Percentiles rank a stretch among this genome's conserved stretches.
phyloP scores from a whole-genome alignment of 1,140 invertebrate genomes.

The Liolophura sinensis region DNA sequence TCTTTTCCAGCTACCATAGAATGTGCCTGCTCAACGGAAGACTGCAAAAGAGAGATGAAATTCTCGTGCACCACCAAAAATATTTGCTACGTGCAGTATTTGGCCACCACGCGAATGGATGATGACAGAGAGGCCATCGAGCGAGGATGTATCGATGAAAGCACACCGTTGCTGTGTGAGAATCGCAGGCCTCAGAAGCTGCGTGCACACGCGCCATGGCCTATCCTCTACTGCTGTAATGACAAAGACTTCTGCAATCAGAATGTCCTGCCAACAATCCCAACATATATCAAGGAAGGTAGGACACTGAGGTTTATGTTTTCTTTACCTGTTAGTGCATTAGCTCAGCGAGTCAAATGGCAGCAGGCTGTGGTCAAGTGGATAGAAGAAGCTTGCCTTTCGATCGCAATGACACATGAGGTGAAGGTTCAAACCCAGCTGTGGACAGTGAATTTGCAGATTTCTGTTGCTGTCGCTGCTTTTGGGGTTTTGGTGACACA shows the following conservation, averaged over 20 bases:
- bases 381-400: too few species aligned
- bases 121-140: constrained; percentile 19
- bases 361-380: too few species aligned
- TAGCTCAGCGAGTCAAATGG: too few species aligned
- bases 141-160: constrained; percentile 39
- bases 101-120: constrained; percentile 3
- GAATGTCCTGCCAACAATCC: constrained; percentile 19
- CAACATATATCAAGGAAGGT: constrained; percentile 12
- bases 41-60: constrained; percentile 30
- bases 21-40: constrained; percentile 42
- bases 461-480: too few species aligned
- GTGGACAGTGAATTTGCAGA: too few species aligned
- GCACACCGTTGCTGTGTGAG: constrained; percentile 42
- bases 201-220: constrained; percentile 28
- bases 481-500: too few species aligned
- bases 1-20: constrained; percentile 26
- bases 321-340: too few species aligned
- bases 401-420: too few species aligned
- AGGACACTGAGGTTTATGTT: background rate
- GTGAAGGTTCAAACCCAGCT: too few species aligned
- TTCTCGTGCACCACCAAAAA: constrained; percentile 31
- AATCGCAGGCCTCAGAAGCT: constrained; percentile 38
- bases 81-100: constrained; percentile 41
- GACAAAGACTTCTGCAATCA: constrained; percentile 43
- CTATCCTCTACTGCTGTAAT: constrained; percentile 41